Base-by-base conservation (phyloP, 2,888 invertebrate genomes). In the Leptinotarsa haldemani region DNA sequence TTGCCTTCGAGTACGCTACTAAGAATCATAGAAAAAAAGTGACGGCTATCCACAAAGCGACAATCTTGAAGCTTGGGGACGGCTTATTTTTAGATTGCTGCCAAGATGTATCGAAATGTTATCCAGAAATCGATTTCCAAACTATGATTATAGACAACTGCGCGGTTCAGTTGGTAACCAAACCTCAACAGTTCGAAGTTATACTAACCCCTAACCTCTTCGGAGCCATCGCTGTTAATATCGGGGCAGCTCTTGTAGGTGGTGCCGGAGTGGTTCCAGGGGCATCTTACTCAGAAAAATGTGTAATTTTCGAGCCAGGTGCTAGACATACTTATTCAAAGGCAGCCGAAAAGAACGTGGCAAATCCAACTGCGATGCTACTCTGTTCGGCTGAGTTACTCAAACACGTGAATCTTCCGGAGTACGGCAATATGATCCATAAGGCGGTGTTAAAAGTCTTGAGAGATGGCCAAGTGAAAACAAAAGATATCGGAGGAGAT, bases 131-230 rank as follows among this genome's bases (percentile, higher is more conserved):
- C 83, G 90, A 97, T 84, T 97, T 97, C 88, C 97, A 97, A 86
- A 93, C 94, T 83, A 98, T 99, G 98, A 99, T 99, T 83, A 97
- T 99, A 61, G 99, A 99, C 89, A 99, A 99, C 89, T 96, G 96
- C 84, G 98, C 98, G 67, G 99, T 99, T 99, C 98, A 99, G 90
- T 93, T 99, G 92, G 98, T 98, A 0, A 94, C 97, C 1, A 95
- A 97, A 87, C 99, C 99, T 1, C 94, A 97, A 86, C 98, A 98
- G 89, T 99, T 99, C 88, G 99, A 99, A 87, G 98, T 99, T 40
- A 94, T 98, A 94, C 95, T 99, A 18, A 96, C 97, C 82, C 98
- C 98, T 13, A 99, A 99, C 89, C 90, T 99, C 79, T 99, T 99
- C 88, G 99, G 99, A 71, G 97, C 97, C 88, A 99, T 99, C 84